These are phyloP conservation scores for Eupeodes corollae DNA, from an alignment of 1,140 invertebrate genomes.

Conservation along the genomic window DNA sequence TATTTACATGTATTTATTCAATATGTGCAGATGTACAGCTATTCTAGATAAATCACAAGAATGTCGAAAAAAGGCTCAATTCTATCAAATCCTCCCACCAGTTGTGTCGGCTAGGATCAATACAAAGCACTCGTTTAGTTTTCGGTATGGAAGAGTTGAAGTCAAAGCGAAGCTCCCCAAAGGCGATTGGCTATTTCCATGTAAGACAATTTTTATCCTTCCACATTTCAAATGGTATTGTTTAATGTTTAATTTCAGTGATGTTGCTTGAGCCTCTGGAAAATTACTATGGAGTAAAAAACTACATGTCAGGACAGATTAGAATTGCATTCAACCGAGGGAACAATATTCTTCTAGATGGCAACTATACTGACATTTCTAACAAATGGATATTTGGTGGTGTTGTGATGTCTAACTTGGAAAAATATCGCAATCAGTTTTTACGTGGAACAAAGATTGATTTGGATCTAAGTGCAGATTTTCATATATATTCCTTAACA, in stretches of 20 bases:
- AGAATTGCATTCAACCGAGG: constrained; percentile 41
- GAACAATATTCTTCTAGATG: constrained; percentile 33
- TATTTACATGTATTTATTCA: neutral
- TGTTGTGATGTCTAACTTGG: constrained; percentile 22
- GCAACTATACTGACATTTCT: constrained; percentile 19
- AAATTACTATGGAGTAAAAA: constrained; percentile 38
- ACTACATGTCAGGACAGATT: constrained; percentile 43
- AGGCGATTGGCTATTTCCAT: constrained; percentile 71
- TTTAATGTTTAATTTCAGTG: neutral
- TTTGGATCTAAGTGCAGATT: constrained; percentile 42
- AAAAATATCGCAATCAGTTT: constrained; percentile 19
- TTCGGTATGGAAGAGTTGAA: constrained; percentile 64
- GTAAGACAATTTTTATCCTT: constrained; percentile 18
- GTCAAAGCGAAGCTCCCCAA: constrained; percentile 60
- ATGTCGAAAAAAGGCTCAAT: constrained; percentile 40
- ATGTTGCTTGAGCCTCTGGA: constrained; percentile 36
- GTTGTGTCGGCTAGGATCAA: constrained; percentile 55
- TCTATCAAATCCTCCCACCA: constrained; percentile 50
- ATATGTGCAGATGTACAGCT: constrained; percentile 46
- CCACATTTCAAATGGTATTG: constrained; percentile 23
- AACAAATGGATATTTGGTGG: constrained; percentile 32
- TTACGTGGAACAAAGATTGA: constrained; percentile 13
- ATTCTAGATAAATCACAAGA: constrained; percentile 31
- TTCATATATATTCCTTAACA: constrained; percentile 46
- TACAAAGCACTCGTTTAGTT: constrained; percentile 52